Conservation (phyloP, 2,888 invertebrate species). For the Drosophila trichaetosa region DNA sequence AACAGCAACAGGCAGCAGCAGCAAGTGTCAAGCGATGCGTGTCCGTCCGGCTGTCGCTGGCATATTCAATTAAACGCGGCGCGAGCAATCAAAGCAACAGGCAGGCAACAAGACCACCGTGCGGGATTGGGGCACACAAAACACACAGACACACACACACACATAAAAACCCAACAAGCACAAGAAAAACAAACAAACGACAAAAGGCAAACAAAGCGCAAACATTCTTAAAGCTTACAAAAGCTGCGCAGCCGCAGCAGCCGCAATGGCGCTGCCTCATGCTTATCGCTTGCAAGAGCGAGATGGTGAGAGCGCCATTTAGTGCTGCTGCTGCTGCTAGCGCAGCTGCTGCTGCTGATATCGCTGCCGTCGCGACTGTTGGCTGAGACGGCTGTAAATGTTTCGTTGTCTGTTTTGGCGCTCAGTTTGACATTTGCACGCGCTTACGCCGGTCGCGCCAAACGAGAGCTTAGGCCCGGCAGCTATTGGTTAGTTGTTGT, state of each 20-base stretch:
- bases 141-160: constrained; percentile 2
- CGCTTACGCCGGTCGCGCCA: constrained; percentile 72
- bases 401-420: constrained; percentile 62
- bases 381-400: constrained; percentile 33
- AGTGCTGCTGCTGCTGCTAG: constrained; percentile 10
- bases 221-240: constrained; percentile 58
- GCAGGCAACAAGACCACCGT: constrained; percentile 51
- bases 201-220: constrained; percentile 48
- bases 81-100: constrained; percentile 67
- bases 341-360: constrained; percentile 16
- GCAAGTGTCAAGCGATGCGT: constrained; percentile 70
- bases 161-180: constrained; percentile 3
- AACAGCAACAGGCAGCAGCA: constrained; percentile 9
- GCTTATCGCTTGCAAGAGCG: constrained; percentile 9
- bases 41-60: constrained; percentile 33
- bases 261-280: constrained; percentile 36
- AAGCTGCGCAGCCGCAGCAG: constrained; percentile 50
- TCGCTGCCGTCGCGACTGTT: constrained; percentile 10
- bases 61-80: constrained; percentile 65
- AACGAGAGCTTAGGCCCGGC: constrained; percentile 47
- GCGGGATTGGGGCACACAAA: constrained; percentile 24
- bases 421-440: constrained; percentile 76
- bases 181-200: constrained; percentile 34
- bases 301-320: constrained; percentile 10
- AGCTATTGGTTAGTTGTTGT: constrained; percentile 43